Conservation (phyloP, 1,140 invertebrate genomes). For the Drosophila kurseongensis region DNA sequence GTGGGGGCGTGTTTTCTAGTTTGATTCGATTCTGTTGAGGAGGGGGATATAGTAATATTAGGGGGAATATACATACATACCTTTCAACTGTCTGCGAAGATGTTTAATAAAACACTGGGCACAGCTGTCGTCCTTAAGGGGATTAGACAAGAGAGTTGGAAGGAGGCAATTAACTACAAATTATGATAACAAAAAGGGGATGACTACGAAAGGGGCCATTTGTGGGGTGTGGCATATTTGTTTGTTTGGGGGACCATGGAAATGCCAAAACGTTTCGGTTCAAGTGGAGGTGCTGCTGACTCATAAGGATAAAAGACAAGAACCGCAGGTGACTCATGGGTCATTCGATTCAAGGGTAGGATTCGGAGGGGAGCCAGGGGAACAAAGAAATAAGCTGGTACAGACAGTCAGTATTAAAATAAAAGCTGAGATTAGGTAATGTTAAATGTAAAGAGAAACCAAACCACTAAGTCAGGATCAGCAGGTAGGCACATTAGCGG, state of each 20-base stretch:
- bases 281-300: conserved; percentile 24
- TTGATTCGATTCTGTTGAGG: conserved; percentile 36
- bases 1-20: conserved; percentile 43
- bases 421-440: too few relatives aligned
- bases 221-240: conserved; percentile 20
- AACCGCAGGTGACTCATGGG: conserved; percentile 39
- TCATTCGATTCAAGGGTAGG: conserved; percentile 3
- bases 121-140: conserved; percentile 38
- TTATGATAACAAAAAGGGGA: conserved; percentile 60
- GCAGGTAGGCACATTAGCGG: too few relatives aligned
- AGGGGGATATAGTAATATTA: conserved; percentile 1
- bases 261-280: conserved; percentile 24
- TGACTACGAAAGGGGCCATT: conserved; percentile 15
- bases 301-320: conserved; percentile 33
- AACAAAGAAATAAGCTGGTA: neutral
- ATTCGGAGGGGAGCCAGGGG: neutral
- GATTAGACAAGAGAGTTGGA: conserved; percentile 29
- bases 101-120: conserved; percentile 56
- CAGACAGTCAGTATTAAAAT: neutral
- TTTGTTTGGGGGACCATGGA: conserved; percentile 25
- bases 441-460: too few relatives aligned
- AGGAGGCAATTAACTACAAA: conserved; percentile 65
- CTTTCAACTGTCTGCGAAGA: conserved; percentile 41
- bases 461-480: too few relatives aligned
- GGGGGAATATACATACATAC: neutral